Conservation (phyloP, 2,888 invertebrate species). For the Caenorhabditis wallacei region DNA sequence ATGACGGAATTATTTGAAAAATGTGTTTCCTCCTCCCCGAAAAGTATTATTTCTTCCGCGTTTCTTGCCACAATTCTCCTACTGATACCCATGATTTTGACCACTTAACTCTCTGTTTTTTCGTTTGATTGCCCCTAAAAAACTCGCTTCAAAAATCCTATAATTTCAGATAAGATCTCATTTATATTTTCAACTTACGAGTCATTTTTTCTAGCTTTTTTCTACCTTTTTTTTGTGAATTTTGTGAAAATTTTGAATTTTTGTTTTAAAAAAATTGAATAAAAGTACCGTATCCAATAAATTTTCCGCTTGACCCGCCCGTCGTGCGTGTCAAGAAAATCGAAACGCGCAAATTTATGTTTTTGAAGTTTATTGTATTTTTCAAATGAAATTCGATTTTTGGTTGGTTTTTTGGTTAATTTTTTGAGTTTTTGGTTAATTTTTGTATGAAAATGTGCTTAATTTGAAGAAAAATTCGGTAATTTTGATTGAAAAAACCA, state of each 20-base stretch:
- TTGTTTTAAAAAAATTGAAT: not conserved
- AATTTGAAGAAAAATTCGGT: too few relatives aligned
- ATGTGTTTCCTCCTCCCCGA: slow-evolving; percentile 31
- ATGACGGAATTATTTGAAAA: slow-evolving; percentile 27
- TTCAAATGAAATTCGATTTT: too few relatives aligned
- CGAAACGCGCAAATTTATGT: too few relatives aligned
- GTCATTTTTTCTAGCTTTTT: not conserved
- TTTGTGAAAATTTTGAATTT: not conserved
- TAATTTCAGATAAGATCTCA: slow-evolving; percentile 2
- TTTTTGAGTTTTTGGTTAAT: too few relatives aligned
- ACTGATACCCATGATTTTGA: slow-evolving; percentile 38
- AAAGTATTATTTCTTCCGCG: slow-evolving; percentile 8
- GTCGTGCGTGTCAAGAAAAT: not conserved
- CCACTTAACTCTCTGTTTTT: too few relatives aligned
- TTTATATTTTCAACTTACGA: not conserved
- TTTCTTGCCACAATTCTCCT: slow-evolving; percentile 39
- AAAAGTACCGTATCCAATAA: not conserved
- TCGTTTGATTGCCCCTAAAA: too few relatives aligned
- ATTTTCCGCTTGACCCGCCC: too few relatives aligned
- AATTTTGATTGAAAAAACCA: too few relatives aligned
- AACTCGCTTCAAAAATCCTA: not conserved
- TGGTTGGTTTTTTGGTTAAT: too few relatives aligned
- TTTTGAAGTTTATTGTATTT: too few relatives aligned
- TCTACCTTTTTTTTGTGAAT: not conserved
- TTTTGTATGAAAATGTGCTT: too few relatives aligned